Evolutionary conservation across 2,888 invertebrate species (phyloP).

Genomic region (Agrilus mali): DNA sequence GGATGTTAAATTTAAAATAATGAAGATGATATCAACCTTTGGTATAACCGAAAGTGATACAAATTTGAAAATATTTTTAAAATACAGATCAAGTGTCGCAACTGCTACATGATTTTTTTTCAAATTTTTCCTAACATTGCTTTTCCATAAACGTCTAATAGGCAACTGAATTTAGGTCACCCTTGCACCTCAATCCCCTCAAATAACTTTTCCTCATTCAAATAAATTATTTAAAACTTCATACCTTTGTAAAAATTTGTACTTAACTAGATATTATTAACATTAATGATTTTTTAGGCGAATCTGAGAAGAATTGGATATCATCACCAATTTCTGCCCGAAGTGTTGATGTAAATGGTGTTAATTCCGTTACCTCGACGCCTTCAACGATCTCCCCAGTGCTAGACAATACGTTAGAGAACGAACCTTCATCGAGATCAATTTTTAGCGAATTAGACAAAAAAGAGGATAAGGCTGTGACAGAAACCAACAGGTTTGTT

Average conservation of each 20-base stretch:
- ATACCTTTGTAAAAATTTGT: too few species aligned
- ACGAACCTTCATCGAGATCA: conserved; percentile 22
- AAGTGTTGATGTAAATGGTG: conserved; percentile 24
- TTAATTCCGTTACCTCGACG: conserved; percentile 35
- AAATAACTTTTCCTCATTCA: too few species aligned
- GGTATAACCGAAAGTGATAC: too few species aligned
- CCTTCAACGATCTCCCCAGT: conserved; percentile 50
- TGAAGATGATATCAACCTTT: too few species aligned
- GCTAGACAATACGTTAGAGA: conserved; percentile 24
- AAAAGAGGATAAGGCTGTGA: conserved; percentile 20
- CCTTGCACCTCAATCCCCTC: too few species aligned
- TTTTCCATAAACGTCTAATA: too few species aligned
- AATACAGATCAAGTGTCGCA: background rate
- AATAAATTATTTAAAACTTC: too few species aligned
- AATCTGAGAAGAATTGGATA: conserved; percentile 28
- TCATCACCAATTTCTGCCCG: conserved; percentile 25
- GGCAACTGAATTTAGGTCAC: too few species aligned
- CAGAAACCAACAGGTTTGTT: conserved; percentile 14
- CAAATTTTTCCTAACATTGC: background rate
- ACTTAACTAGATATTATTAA: too few species aligned
- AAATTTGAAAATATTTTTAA: too few species aligned
- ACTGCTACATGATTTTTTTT: background rate
- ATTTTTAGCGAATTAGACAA: conserved; percentile 22
- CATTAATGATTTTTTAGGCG: conserved; percentile 16
- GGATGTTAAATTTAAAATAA: too few species aligned